Evolutionary conservation across 2,113 vertebrate species (phyloP).

Genomic region (Microtus ochrogaster): DNA sequence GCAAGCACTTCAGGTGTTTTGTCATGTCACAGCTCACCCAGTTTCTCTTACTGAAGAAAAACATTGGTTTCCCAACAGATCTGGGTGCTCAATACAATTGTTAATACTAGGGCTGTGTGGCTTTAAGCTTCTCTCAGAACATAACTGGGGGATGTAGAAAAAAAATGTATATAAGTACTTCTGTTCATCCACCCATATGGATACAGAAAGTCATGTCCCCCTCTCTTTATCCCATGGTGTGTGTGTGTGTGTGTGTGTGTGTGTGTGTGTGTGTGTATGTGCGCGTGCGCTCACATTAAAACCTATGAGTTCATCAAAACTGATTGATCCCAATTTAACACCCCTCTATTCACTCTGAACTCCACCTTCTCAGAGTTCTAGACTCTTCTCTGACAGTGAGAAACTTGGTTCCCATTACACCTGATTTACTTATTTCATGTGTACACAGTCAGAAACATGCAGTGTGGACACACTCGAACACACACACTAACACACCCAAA

Average conservation of each 20-base stretch:
- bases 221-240: not conserved
- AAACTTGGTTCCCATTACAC: not conserved
- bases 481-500: not conserved
- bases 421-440: not conserved
- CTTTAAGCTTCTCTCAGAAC: not conserved
- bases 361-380: not conserved
- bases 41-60: not conserved
- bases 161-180: not conserved
- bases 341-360: not conserved
- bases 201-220: not conserved
- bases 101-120: not conserved
- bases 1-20: not conserved
- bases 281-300: rapidly evolving
- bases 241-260: not conserved
- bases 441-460: not conserved
- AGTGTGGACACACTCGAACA: not conserved
- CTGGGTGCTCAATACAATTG: not conserved
- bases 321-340: not conserved
- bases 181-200: not conserved
- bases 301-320: not conserved
- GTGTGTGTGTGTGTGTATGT: no score
- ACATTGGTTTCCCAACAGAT: not conserved
- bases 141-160: not conserved
- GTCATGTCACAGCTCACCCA: not conserved
- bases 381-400: not conserved